These are phyloP conservation scores for Ptychobarbus kaznakovi DNA, from an alignment of 2,797 vertebrate genomes.

Conservation along the genomic window DNA sequence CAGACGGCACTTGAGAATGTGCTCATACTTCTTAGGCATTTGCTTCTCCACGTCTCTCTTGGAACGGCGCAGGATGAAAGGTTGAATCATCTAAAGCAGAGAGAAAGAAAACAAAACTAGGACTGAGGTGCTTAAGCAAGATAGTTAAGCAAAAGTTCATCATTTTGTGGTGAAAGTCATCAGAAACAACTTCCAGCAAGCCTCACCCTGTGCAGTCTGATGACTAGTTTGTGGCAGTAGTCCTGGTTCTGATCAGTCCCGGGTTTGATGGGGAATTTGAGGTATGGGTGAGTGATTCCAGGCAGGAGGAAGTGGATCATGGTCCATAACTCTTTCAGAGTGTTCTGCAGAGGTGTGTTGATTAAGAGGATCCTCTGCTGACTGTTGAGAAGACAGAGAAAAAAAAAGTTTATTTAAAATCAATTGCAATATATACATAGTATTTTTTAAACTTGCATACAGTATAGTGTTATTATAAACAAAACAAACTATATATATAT, in stretches of 20 bases:
- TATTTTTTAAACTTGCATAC: background rate
- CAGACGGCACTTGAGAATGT: slow-evolving; percentile 89
- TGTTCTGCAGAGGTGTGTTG: slow-evolving; percentile 90
- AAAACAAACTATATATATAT: too few relatives aligned
- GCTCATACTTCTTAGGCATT: slow-evolving; percentile 90
- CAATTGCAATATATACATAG: background rate
- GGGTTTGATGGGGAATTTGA: slow-evolving; percentile 90
- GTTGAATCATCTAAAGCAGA: slow-evolving; percentile 86
- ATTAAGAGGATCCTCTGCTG: slow-evolving; percentile 90
- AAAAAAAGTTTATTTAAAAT: slow-evolving; percentile 37
- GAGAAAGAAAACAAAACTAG: background rate
- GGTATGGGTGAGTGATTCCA: slow-evolving; percentile 87
- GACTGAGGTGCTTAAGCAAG: background rate
- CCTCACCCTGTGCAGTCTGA: slow-evolving; percentile 89
- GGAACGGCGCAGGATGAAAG: slow-evolving; percentile 89
- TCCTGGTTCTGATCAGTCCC: slow-evolving; percentile 93
- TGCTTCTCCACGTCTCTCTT: slow-evolving; percentile 93
- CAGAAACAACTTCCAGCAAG: slow-evolving; percentile 41
- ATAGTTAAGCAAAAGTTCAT: background rate
- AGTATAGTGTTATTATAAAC: background rate
- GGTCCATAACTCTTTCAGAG: slow-evolving; percentile 90
- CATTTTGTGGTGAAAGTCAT: background rate
- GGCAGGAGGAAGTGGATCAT: slow-evolving; percentile 93
- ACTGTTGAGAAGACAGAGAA: slow-evolving; percentile 66
- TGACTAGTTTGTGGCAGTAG: slow-evolving; percentile 94